A percentile compares a stretch with the other conserved stretches of the same genome.
These are phyloP conservation scores for Paradoxurus hermaphroditus DNA, from an alignment of 2,113 vertebrate genomes.

Conservation along the genomic window DNA sequence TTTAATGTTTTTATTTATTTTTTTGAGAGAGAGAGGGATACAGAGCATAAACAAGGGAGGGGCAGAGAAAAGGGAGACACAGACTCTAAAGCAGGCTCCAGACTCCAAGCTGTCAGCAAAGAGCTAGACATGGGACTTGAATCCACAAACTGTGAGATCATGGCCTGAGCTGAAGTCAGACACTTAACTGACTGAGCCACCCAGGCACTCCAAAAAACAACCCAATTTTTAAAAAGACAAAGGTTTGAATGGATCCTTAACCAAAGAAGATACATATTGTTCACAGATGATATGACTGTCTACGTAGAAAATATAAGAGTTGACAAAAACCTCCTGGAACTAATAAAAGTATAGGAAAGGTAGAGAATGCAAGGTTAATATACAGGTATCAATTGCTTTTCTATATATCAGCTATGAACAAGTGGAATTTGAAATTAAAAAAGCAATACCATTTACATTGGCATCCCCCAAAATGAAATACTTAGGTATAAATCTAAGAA, in stretches of 20 bases:
- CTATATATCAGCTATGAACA: background rate
- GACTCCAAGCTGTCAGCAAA: too few species aligned
- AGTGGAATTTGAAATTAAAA: background rate
- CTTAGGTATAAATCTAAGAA: background rate
- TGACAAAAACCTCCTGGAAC: background rate
- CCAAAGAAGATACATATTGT: background rate
- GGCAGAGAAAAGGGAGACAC: too few species aligned
- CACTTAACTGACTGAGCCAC: too few species aligned
- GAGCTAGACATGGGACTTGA: too few species aligned
- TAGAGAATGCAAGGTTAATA: background rate
- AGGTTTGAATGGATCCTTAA: background rate
- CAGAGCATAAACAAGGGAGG: too few species aligned
- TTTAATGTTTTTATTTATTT: too few species aligned
- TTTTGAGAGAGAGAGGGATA: too few species aligned
- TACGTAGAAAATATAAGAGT: background rate
- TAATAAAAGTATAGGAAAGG: background rate
- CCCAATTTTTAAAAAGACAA: background rate
- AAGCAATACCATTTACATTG: background rate
- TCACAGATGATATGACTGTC: background rate
- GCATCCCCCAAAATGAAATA: background rate
- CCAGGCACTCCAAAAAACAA: background rate
- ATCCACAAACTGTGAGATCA: too few species aligned
- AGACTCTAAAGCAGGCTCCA: too few species aligned
- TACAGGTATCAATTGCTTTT: background rate
- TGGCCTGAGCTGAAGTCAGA: too few species aligned